Evolutionary conservation across 2,113 vertebrate species (phyloP).

Genomic region (Elaphurus davidianus): DNA sequence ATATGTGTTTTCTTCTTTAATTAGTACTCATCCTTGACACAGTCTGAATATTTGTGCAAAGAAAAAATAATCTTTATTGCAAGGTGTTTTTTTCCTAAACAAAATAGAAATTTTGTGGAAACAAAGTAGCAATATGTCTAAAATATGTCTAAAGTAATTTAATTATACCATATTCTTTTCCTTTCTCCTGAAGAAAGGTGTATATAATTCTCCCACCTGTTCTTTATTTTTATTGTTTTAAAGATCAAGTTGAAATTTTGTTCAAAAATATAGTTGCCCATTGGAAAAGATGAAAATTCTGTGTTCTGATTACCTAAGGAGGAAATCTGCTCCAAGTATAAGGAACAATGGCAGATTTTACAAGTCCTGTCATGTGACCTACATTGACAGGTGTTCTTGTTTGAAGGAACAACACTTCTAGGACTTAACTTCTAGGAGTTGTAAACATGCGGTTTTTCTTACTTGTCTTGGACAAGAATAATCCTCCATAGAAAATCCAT

Average conservation of each 20-base stretch:
- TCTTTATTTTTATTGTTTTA: not conserved
- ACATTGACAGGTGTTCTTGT: conserved; percentile 30
- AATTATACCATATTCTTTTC: not conserved
- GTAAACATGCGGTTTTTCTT: conserved; percentile 36
- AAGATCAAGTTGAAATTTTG: conserved; percentile 29
- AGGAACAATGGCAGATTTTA: not conserved
- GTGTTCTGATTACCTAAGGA: not conserved
- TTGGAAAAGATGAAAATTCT: not conserved
- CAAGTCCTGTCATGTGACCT: not conserved
- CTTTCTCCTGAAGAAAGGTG: not conserved
- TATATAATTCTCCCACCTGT: not conserved
- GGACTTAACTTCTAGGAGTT: conserved; percentile 16
- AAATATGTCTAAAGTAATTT: conserved; percentile 32
- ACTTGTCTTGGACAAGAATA: conserved; percentile 19
- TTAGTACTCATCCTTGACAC: not conserved
- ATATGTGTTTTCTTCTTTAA: not conserved
- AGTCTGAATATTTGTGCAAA: not conserved
- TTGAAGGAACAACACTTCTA: not conserved
- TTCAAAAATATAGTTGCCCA: not conserved
- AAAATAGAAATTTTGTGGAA: not conserved
- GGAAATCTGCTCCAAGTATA: not conserved
- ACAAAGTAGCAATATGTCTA: not conserved
- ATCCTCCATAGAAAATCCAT: conserved; percentile 51
- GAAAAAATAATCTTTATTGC: not conserved
- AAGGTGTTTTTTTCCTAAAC: not conserved